phyloP scores from a whole-genome alignment of 2,888 invertebrate genomes.

The Bhutanitis thaidina region DNA sequence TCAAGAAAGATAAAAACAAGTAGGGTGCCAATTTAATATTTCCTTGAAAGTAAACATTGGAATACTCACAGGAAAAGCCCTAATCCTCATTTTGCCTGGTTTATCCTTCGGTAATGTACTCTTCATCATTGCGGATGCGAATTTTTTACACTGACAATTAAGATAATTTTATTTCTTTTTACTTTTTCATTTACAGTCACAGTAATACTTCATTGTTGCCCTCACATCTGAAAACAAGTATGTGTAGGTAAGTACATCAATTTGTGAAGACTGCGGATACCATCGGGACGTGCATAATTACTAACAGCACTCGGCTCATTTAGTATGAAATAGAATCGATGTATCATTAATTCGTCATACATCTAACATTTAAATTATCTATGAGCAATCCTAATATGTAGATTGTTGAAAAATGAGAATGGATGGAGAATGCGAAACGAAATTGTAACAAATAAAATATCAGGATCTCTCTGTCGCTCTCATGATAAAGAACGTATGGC shows the following conservation, averaged over 20 bases:
- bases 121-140: slow-evolving; percentile 81
- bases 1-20: too few relatives aligned
- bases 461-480: slow-evolving; percentile 31
- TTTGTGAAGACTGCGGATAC: not conserved
- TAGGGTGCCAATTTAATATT: too few relatives aligned
- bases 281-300: not conserved
- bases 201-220: slow-evolving; percentile 67
- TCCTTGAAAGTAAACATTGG: not conserved
- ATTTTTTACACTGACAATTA: slow-evolving; percentile 42
- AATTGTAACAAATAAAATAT: slow-evolving; percentile 27
- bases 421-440: slow-evolving; percentile 19
- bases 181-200: slow-evolving; percentile 58
- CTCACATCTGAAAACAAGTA: slow-evolving; percentile 61
- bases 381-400: slow-evolving; percentile 1
- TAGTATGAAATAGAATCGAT: not conserved
- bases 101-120: slow-evolving; percentile 92
- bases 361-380: not conserved
- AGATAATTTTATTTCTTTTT: slow-evolving; percentile 47
- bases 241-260: slow-evolving; percentile 20
- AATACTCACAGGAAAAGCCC: slow-evolving; percentile 96
- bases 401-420: slow-evolving; percentile 16
- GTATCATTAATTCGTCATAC: too few relatives aligned
- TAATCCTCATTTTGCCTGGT: slow-evolving; percentile 96
- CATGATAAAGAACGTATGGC: slow-evolving; percentile 23
- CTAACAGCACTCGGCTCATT: not conserved